These are phyloP conservation scores for Melinaea menophilus DNA, from an alignment of 2,888 invertebrate species.

Conservation along the genomic window DNA sequence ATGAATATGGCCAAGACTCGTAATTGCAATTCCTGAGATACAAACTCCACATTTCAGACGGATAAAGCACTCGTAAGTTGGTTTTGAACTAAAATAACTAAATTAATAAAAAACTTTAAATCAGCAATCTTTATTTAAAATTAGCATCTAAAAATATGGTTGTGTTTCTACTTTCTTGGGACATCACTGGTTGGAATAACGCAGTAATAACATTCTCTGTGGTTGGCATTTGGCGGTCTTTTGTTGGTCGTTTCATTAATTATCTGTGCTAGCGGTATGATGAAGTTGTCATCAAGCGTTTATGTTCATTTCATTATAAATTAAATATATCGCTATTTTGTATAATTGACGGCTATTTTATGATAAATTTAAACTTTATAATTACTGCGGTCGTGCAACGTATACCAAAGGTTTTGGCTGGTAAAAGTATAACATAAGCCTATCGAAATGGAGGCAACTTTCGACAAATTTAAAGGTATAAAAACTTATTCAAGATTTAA, in stretches of 20 bases:
- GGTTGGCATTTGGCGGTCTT: conserved; percentile 1
- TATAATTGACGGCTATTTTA: background rate
- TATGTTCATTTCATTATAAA: background rate
- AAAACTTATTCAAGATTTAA: conserved; percentile 27
- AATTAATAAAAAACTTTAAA: too few relatives aligned
- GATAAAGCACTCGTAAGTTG: too few relatives aligned
- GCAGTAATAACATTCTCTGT: background rate
- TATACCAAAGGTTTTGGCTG: background rate
- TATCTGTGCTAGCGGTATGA: background rate
- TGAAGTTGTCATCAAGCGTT: conserved; percentile 6
- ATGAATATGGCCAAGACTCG: too few relatives aligned
- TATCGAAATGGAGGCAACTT: conserved; percentile 30
- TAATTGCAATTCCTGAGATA: too few relatives aligned
- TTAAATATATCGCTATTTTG: conserved; percentile 4
- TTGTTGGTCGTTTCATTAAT: background rate
- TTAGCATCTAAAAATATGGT: too few relatives aligned
- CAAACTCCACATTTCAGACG: too few relatives aligned
- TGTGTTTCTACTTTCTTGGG: too few relatives aligned
- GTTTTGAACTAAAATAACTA: too few relatives aligned
- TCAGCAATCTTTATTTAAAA: too few relatives aligned
- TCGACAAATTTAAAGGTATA: conserved; percentile 22
- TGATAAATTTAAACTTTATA: background rate
- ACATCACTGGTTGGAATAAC: background rate
- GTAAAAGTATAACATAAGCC: conserved; percentile 4
- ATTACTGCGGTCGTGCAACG: background rate